These are phyloP conservation scores for Pelobates cultripes DNA, from an alignment of 2,797 vertebrate genomes.

Conservation along the genomic window DNA sequence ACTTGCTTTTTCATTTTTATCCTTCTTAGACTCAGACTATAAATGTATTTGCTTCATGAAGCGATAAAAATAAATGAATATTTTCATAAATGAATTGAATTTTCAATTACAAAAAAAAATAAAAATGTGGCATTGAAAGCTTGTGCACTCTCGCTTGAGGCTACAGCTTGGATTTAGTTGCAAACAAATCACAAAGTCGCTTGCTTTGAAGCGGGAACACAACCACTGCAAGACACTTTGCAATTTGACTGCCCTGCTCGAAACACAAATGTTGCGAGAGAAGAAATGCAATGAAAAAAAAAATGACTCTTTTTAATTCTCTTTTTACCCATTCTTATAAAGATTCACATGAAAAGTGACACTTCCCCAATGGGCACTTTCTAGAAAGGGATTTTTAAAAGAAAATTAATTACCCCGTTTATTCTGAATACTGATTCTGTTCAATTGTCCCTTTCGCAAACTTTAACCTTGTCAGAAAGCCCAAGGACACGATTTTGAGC, in stretches of 20 bases:
- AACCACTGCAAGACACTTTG: slow-evolving; percentile 5
- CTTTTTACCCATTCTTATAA: slow-evolving; percentile 26
- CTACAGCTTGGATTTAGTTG: slow-evolving; percentile 30
- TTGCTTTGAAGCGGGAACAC: slow-evolving; percentile 21
- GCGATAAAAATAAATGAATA: slow-evolving; percentile 47
- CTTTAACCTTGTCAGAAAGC: slow-evolving; percentile 41
- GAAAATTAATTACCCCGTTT: slow-evolving; percentile 20
- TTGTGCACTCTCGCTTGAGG: slow-evolving; percentile 25
- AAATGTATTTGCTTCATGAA: slow-evolving; percentile 37
- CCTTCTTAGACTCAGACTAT: slow-evolving; percentile 8
- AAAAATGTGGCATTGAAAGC: slow-evolving; percentile 21
- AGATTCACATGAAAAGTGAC: slow-evolving; percentile 23
- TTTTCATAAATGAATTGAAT: slow-evolving; percentile 48
- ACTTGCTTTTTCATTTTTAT: slow-evolving; percentile 5
- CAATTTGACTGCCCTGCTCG: neutral
- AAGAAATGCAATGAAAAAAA: slow-evolving; percentile 12
- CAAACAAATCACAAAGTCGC: slow-evolving; percentile 18
- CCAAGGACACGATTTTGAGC: slow-evolving; percentile 33
- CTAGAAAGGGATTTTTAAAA: slow-evolving; percentile 29
- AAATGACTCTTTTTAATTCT: slow-evolving; percentile 24
- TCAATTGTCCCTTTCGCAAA: slow-evolving; percentile 35
- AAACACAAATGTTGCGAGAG: neutral
- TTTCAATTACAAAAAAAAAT: slow-evolving; percentile 46
- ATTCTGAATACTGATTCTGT: slow-evolving; percentile 15
- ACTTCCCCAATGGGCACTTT: slow-evolving; percentile 5